A percentile compares a stretch with the other conserved stretches of the same genome.
These are phyloP conservation scores for Drepana falcataria DNA, from an alignment of 2,888 invertebrate species.

Conservation along the genomic window DNA sequence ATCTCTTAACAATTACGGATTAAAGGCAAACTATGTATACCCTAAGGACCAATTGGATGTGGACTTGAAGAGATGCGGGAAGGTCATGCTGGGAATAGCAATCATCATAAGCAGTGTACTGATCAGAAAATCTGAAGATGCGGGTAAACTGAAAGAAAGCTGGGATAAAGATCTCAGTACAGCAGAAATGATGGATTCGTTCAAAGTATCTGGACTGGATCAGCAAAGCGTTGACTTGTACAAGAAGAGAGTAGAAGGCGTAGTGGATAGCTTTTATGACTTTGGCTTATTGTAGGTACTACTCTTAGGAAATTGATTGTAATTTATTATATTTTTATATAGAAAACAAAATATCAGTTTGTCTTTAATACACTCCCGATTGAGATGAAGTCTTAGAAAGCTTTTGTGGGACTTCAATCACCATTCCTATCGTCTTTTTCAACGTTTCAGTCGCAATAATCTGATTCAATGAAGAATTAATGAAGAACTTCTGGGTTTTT, in stretches of 20 bases:
- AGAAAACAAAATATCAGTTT: no score
- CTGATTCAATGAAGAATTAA: no score
- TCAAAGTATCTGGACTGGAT: slow-evolving; percentile 8
- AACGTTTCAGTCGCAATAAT: no score
- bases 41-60: slow-evolving; percentile 31
- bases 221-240: slow-evolving; percentile 10
- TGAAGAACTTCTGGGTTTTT: no score
- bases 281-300: slow-evolving; percentile 19
- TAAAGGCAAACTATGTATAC: slow-evolving; percentile 26
- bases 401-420: no score
- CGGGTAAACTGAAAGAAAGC: slow-evolving; percentile 15
- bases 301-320: neutral
- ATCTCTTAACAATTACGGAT: slow-evolving; percentile 21
- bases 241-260: slow-evolving; percentile 21
- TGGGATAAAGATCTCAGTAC: slow-evolving; percentile 4
- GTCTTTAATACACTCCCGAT: no score
- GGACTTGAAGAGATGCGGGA: slow-evolving; percentile 30
- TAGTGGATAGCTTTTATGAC: slow-evolving; percentile 24
- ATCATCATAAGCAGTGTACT: slow-evolving; percentile 17
- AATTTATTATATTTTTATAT: slow-evolving; percentile 3
- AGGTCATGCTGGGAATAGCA: slow-evolving; percentile 15
- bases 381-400: no score
- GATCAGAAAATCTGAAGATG: slow-evolving; percentile 22
- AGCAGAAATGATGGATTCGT: slow-evolving; percentile 2
- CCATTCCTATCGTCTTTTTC: no score